These are phyloP conservation scores for Heliconius melpomene DNA, from an alignment of 1,140 invertebrate genomes.

Conservation along the genomic window DNA sequence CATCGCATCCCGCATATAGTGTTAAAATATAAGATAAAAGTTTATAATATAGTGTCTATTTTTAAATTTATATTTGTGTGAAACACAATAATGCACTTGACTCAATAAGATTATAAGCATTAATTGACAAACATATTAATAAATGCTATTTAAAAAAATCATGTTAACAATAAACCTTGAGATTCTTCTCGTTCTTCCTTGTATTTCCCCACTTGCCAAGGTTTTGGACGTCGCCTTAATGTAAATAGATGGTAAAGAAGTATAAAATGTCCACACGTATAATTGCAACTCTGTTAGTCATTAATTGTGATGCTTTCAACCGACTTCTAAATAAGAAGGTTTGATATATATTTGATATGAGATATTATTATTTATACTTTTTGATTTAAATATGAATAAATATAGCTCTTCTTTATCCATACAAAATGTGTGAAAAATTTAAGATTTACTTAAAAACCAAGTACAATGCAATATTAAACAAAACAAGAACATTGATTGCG, in stretches of 20 bases:
- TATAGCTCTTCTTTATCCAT: too few species aligned
- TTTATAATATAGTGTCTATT: too few species aligned
- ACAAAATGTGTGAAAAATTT: background rate
- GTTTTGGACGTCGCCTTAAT: background rate
- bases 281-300: background rate
- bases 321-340: background rate
- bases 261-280: background rate
- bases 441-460: background rate
- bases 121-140: background rate
- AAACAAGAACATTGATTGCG: background rate
- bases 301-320: background rate
- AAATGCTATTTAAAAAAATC: background rate
- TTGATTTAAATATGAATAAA: too few species aligned
- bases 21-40: too few species aligned
- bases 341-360: background rate
- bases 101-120: background rate
- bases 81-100: background rate
- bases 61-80: background rate
- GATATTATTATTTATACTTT: background rate
- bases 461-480: background rate
- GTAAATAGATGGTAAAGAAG: background rate
- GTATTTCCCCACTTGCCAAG: conserved; percentile 9
- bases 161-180: background rate
- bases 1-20: too few species aligned
- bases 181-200: conserved; percentile 11